Base-by-base conservation (phyloP, 2,113 vertebrate species). In the Bostrychus sinensis region DNA sequence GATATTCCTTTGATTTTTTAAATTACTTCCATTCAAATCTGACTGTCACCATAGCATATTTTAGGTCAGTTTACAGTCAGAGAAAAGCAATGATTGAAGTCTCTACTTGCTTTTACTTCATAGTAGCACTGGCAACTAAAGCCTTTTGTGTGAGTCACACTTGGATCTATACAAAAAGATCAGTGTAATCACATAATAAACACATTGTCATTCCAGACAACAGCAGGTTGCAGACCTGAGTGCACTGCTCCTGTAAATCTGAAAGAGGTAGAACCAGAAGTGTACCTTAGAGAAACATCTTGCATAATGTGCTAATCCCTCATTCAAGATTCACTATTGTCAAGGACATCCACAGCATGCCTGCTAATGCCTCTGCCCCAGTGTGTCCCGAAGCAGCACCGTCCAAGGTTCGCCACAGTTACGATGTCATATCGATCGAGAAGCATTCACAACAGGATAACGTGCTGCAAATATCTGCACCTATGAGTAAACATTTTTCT, bases 371-470 rank as follows among this genome's bases (percentile, higher is more conserved):
- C 43, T 56, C n/a, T 1, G 8, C 62, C 71, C 62, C 26, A 34
- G 13, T 10, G 32, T 42, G 16, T 20, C 5, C 1, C 39, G n/a
- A 58, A 61, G 61, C 34, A 50, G 39, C 22, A 6, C 3, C 1
- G 48, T 39, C 22, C 38, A 45, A 68, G 69, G 63, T 59, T 76
- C 59, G 54, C 45, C 50, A 37, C 26, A 56, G 61, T 70, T 74
- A 61, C 74, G 46, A 74, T 79, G 58, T 62, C 22, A 53, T 77
- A 85, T 83, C 77, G 81, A 89, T 84, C 56, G 14, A 63, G 50
- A 61, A 48, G 39, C 61, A 48, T 72, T 65, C 70, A 60, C 60
- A 9, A 8, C 43, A 32, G 65, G 46, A 54, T 53, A 37, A 62
- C 1, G 53, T 11, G 3, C 42, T 59, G 48, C 20, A 43, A 57